Evolutionary conservation across 64 coral and sea anemone species (phyloP).

Genomic region (Actinia tenebrosa): DNA sequence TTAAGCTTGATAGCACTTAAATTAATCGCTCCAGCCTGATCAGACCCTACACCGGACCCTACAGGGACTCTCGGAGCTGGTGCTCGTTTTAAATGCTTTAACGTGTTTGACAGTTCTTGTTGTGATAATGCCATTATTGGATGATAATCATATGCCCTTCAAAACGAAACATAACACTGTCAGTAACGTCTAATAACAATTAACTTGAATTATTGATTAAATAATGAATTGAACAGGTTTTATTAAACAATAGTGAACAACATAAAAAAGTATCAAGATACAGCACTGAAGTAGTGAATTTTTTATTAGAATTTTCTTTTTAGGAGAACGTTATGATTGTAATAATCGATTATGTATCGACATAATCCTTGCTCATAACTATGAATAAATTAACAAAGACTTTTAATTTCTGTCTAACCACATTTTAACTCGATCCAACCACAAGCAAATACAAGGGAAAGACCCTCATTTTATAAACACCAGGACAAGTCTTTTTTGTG

Average conservation of each 20-base stretch:
- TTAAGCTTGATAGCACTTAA: constrained; percentile 25
- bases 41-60: not conserved
- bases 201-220: not conserved
- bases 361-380: too few species aligned
- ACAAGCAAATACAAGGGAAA: too few species aligned
- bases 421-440: too few species aligned
- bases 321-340: too few species aligned
- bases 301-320: too few species aligned
- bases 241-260: not conserved
- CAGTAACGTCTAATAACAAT: not conserved
- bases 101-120: constrained; percentile 6
- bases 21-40: not conserved
- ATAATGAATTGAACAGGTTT: not conserved
- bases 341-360: not conserved
- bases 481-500: too few species aligned
- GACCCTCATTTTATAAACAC: too few species aligned
- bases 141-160: not conserved
- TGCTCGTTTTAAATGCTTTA: constrained; percentile 4
- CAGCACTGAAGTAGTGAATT: too few species aligned
- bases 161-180: not conserved
- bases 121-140: constrained; percentile 26
- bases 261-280: too few species aligned
- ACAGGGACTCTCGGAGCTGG: constrained; percentile 37
- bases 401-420: too few species aligned
- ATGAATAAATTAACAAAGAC: too few species aligned